Evolutionary conservation across 2,113 vertebrate species (phyloP).

Genomic region (Dicentrarchus labrax): DNA sequence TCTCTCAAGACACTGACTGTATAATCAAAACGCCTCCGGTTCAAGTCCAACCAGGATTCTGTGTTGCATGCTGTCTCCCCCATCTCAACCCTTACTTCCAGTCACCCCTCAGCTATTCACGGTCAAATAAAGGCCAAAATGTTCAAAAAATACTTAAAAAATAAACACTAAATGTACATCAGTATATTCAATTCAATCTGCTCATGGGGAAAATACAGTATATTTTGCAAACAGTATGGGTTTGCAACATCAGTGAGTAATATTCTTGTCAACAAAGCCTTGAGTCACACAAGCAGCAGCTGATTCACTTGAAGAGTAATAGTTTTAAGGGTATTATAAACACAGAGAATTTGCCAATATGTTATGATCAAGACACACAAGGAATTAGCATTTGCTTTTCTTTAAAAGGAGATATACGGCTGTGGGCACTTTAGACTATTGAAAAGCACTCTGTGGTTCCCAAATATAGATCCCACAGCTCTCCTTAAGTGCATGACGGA

Average conservation of each 20-base stretch:
- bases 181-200: neutral
- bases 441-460: slow-evolving; percentile 40
- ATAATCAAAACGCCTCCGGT: neutral
- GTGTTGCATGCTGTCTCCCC: neutral
- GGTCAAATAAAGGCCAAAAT: neutral
- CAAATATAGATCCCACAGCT: slow-evolving; percentile 26
- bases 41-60: neutral
- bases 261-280: neutral
- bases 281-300: neutral
- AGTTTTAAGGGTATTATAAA: neutral
- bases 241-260: neutral
- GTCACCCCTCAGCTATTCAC: neutral
- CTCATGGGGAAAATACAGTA: neutral
- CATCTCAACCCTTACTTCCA: neutral
- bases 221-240: neutral
- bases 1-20: neutral
- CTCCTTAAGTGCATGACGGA: slow-evolving; percentile 43
- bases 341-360: slow-evolving; percentile 22
- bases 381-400: slow-evolving; percentile 28
- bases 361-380: slow-evolving; percentile 33
- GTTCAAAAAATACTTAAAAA: neutral
- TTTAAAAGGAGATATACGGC: slow-evolving; percentile 12
- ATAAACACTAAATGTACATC: neutral
- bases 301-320: neutral
- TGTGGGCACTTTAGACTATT: slow-evolving; percentile 56